Conservation (phyloP, 2,113 vertebrate genomes). For the Vidua macroura region DNA sequence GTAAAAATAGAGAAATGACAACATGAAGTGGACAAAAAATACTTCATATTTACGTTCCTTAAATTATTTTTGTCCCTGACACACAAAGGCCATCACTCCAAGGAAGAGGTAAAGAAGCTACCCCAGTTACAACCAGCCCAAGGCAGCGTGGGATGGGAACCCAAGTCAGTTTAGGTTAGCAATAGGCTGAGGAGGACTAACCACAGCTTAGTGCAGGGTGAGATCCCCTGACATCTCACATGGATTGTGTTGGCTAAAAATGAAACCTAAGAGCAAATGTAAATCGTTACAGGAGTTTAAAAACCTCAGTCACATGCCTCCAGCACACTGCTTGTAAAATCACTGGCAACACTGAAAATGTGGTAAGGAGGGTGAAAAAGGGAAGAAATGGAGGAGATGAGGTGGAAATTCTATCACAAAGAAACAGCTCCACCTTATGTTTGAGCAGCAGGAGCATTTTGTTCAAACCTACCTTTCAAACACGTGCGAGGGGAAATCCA, state of each 20-base stretch:
- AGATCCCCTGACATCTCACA: background rate
- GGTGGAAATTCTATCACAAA: background rate
- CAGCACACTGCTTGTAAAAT: background rate
- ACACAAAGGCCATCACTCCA: background rate
- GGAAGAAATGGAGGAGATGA: background rate
- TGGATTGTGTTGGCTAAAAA: background rate
- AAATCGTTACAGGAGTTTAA: background rate
- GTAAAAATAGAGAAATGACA: background rate
- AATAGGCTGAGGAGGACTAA: background rate
- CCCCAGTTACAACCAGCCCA: background rate
- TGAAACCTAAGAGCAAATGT: background rate
- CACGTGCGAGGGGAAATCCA: background rate
- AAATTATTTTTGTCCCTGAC: background rate
- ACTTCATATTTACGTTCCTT: background rate
- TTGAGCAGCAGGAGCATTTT: background rate
- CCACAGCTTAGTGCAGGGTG: background rate
- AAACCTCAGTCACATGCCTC: background rate
- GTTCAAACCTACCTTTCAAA: background rate
- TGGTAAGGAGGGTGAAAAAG: background rate
- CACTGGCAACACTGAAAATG: background rate
- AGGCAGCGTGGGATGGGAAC: background rate
- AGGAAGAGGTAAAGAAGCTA: background rate
- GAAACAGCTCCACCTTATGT: conserved; percentile 38
- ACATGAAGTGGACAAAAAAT: background rate
- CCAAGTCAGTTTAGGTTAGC: background rate